Evolutionary conservation across 2,113 vertebrate species (phyloP), one percentile per base, ranked within the genome.

Genomic region (Sus scrofa): DNA sequence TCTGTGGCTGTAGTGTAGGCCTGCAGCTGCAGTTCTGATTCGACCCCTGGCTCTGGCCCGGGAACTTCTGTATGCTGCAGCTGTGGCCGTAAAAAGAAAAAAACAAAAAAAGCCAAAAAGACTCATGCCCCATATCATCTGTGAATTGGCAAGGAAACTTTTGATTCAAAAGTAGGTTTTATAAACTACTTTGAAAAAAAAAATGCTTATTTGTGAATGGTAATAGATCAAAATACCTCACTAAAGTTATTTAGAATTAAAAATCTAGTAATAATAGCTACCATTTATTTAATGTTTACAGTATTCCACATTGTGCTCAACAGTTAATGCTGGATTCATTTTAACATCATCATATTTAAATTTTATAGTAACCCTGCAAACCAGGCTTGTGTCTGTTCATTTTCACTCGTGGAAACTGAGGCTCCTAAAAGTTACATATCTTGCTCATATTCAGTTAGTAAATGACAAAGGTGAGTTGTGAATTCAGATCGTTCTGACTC

Each of bases 391-490:
- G 1, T 50, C 24, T 32, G 18, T 7, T 39, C 10, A 24, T 68
- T 75, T 85, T 71, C 30, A 95, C 24, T 20, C 39, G 60, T 89
- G 54, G 73, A 95, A 86, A 88, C 78, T 39, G 85, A 96, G 88
- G 12, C 22, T 56, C n/a, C 13, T 30, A 13, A 78, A 86, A 34
- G n/a, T 71, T 85, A 44, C 68, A 12, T 50, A 62, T 32, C 39
- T 79, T 75, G 27, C 24, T 63, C 24, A 83, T 73, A 15, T 60
- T 92, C 19, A 34, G 26, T 16, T 10, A 3, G 16, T 82, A 73
- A 68, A 24, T 52, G 63, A 73, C 7, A 39, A 27, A 26, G 12
- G 22, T 58, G 93, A 63, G 26, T 39, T 37, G 44, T 86, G 58
- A 73, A 73, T 63, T 73, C 56, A 20, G 20, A 71, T 74, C 24